Conservation (phyloP, 1,140 invertebrate species). For the Coptotermes formosanus region DNA sequence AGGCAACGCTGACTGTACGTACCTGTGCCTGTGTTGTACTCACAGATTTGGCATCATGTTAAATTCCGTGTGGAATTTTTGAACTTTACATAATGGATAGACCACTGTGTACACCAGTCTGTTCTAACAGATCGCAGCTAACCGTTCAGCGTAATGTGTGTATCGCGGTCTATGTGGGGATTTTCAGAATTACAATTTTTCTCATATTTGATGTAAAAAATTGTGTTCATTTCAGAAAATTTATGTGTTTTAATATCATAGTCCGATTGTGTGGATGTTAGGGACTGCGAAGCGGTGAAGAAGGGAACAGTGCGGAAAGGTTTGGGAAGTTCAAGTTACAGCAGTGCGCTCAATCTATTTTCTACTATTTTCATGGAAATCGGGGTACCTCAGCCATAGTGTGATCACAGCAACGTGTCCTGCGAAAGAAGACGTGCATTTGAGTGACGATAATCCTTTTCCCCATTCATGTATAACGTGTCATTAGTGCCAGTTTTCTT, state of each 20-base stretch:
- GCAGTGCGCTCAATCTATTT: neutral
- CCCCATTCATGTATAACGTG: too few relatives aligned
- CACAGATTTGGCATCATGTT: too few relatives aligned
- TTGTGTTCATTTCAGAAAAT: constrained; percentile 19
- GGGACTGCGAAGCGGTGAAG: neutral
- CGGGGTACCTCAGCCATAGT: neutral
- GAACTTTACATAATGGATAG: neutral
- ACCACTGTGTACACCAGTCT: neutral
- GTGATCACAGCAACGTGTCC: neutral
- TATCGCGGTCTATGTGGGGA: neutral
- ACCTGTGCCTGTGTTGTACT: too few relatives aligned
- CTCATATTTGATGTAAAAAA: constrained; percentile 12
- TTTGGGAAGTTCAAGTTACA: neutral
- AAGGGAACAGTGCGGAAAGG: too few relatives aligned
- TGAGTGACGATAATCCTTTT: neutral
- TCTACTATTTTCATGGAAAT: neutral
- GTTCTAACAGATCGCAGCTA: neutral
- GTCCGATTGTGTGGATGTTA: constrained; percentile 6
- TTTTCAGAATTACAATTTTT: constrained; percentile 7
- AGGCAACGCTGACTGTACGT: too few relatives aligned
- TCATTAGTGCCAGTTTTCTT: too few relatives aligned
- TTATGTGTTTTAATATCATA: constrained; percentile 3
- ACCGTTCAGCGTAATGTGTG: neutral
- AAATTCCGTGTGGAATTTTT: neutral
- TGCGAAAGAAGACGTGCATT: neutral